Evolutionary conservation across 2,113 vertebrate species (phyloP).

Genomic region (Desmodus rotundus): DNA sequence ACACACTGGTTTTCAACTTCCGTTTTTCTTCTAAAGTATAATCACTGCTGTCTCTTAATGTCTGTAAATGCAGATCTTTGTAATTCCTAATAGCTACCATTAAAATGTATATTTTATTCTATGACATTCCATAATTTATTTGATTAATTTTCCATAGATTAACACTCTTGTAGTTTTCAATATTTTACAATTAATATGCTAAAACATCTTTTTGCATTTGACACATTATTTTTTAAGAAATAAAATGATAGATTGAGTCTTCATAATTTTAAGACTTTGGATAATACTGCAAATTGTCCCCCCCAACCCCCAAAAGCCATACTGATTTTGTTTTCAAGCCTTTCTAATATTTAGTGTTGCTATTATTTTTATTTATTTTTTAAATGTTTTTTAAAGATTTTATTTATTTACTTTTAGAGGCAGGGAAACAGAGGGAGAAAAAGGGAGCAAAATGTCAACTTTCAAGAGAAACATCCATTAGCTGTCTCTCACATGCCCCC

Average conservation of each 20-base stretch:
- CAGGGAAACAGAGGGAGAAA: too few relatives aligned
- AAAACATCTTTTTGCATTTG: not conserved
- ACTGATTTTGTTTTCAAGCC: not conserved
- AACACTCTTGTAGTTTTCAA: not conserved
- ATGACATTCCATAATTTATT: not conserved
- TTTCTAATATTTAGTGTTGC: not conserved
- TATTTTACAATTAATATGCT: slow-evolving; percentile 19
- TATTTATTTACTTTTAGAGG: too few relatives aligned
- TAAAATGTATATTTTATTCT: slow-evolving; percentile 27
- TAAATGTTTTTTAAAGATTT: too few relatives aligned
- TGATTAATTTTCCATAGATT: not conserved
- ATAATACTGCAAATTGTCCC: not conserved
- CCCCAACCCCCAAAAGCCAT: not conserved
- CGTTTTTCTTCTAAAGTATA: slow-evolving; percentile 16
- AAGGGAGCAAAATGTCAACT: too few relatives aligned
- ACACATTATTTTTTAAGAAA: slow-evolving; percentile 16
- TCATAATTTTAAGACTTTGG: not conserved
- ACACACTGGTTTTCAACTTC: not conserved
- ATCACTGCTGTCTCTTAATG: not conserved
- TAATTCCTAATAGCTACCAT: not conserved
- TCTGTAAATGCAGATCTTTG: not conserved
- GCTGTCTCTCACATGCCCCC: too few relatives aligned
- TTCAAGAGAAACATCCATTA: too few relatives aligned
- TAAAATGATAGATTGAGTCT: not conserved
- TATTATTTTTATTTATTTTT: not conserved